Conservation (phyloP, 2,797 vertebrate species). For the Oryzias sinensis region DNA sequence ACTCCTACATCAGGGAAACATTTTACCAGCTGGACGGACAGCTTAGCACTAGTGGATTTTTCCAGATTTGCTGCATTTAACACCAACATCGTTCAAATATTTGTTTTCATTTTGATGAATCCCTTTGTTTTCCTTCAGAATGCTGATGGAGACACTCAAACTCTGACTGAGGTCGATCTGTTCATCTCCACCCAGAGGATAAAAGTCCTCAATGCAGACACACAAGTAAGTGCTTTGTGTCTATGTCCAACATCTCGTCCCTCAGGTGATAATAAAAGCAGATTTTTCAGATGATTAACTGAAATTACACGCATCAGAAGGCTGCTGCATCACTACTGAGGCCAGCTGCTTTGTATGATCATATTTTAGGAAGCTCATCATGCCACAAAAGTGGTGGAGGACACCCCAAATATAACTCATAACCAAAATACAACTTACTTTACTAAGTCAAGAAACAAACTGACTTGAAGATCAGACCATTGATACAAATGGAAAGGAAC, state of each 20-base stretch:
- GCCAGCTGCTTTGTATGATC: slow-evolving; percentile 18
- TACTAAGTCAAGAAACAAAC: too few species aligned
- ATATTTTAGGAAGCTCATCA: slow-evolving; percentile 37
- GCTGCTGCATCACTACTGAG: slow-evolving; percentile 33
- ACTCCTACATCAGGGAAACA: slow-evolving; percentile 37
- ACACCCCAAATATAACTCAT: too few species aligned
- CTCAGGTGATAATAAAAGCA: slow-evolving; percentile 9
- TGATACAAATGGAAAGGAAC: too few species aligned
- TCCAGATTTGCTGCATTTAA: slow-evolving; percentile 14
- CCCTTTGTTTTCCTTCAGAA: slow-evolving; percentile 74
- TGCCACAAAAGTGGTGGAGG: slow-evolving; percentile 8
- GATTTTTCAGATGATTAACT: background rate
- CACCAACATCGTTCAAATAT: slow-evolving; percentile 14
- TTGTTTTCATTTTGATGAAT: slow-evolving; percentile 18
- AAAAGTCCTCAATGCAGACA: slow-evolving; percentile 97
- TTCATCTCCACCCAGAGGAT: slow-evolving; percentile 99
- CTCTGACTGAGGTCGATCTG: slow-evolving; percentile 95
- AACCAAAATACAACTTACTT: too few species aligned
- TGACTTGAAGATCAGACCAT: too few species aligned
- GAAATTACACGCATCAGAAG: background rate
- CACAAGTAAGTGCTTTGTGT: slow-evolving; percentile 82
- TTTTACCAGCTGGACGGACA: slow-evolving; percentile 10
- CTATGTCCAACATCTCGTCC: slow-evolving; percentile 1
- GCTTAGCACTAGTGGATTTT: slow-evolving; percentile 39
- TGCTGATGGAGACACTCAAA: slow-evolving; percentile 90